Base-by-base conservation (phyloP, 2,797 vertebrate species). In the Decapterus maruadsi region DNA sequence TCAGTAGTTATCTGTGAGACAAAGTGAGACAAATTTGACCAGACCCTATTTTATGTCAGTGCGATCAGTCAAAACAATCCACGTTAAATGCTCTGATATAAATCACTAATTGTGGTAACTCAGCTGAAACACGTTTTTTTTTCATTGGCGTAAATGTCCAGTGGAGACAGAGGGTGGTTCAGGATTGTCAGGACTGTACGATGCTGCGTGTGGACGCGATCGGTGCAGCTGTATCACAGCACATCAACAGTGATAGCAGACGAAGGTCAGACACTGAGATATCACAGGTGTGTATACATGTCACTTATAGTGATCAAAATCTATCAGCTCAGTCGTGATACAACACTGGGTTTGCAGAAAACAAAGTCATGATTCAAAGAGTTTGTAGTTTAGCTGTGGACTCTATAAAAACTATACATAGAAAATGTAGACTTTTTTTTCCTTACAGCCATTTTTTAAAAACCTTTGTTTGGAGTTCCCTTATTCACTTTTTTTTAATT, bases 391-490 rank as follows among this genome's bases (percentile, higher is more conserved):
- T n/a, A 67, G 54, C 46, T 55, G 34, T 53, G 34, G 72, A 83
- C 29, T 74, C 77, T 90, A 90, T 87, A 91, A 92, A 89, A 92
- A 87, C 87, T 88, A 77, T 82, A 89, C 79, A 89, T 91, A 90
- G 73, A 92, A 92, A 92, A 91, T 13, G 29, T 81, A 57, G 31
- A 42, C 63, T 26, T 26, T 26, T 26, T 26, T 61, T 29, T 63
- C 55, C 26, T 13, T 60, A 53, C 36, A 46, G 20, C 61, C 8
- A 12, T 40, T 34, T 53, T 77, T 80, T 63, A 22, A 38, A 38
- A 59, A 80, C 34, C 48, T 69, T 58, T 40, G 10, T 17, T 56
- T 46, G 20, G 60, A 55, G 31, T 68, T 71, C 42, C 34, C 38
- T 53, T 69, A 19, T 72, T 81, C 57, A 55, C 57, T 75, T 40